Conservation (phyloP, 1,140 invertebrate genomes). For the Mercenaria mercenaria region DNA sequence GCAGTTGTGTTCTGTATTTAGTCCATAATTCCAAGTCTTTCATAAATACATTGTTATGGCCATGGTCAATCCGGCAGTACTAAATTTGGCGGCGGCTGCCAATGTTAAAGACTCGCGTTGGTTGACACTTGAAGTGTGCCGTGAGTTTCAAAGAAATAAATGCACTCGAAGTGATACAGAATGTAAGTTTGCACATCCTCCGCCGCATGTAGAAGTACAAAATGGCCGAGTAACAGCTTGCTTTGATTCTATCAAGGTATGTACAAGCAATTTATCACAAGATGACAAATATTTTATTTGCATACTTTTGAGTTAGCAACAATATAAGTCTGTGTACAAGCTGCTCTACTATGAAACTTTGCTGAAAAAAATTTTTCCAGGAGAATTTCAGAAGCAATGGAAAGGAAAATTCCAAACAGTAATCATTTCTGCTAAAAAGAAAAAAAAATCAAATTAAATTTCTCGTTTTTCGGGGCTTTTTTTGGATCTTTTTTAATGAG, state of each 20-base stretch:
- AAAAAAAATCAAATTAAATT: too few relatives aligned
- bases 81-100: slow-evolving; percentile 76
- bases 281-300: not conserved
- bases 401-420: too few relatives aligned
- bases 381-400: too few relatives aligned
- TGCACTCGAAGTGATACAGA: slow-evolving; percentile 99
- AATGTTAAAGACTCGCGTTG: slow-evolving; percentile 99
- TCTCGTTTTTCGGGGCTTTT: too few relatives aligned
- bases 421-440: too few relatives aligned
- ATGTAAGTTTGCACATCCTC: slow-evolving; percentile 99
- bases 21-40: slow-evolving; percentile 69
- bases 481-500: too few relatives aligned
- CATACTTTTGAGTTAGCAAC: not conserved
- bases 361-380: too few relatives aligned
- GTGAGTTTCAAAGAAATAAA: slow-evolving; percentile 99
- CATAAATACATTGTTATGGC: slow-evolving; percentile 90
- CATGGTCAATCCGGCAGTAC: slow-evolving; percentile 90
- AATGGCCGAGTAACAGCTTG: slow-evolving; percentile 99
- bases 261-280: slow-evolving; percentile 76
- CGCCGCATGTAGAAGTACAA: slow-evolving; percentile 99
- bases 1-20: slow-evolving; percentile 47
- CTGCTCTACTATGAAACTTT: too few relatives aligned
- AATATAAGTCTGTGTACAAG: not conserved
- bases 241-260: slow-evolving; percentile 99
- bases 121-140: slow-evolving; percentile 99